Conservation (phyloP, 2,888 invertebrate genomes). For the Omphaloscelis lunosa region DNA sequence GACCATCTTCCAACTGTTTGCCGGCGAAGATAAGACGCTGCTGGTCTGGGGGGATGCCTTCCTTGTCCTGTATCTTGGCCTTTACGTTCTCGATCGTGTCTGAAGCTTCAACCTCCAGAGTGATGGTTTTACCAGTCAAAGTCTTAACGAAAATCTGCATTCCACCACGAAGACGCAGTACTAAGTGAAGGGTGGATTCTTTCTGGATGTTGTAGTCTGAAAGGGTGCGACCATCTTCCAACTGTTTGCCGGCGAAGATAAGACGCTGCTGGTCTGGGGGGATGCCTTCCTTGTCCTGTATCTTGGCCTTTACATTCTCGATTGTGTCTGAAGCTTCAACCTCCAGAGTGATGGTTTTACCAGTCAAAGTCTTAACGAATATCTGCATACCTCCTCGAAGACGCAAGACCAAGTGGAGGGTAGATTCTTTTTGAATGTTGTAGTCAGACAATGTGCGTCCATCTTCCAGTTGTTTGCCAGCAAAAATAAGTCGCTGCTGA, state of each 20-base stretch:
- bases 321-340: conserved; percentile 84
- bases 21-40: conserved; percentile 74
- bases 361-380: conserved; percentile 81
- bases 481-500: conserved; percentile 81
- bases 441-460: conserved; percentile 81
- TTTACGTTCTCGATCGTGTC: conserved; percentile 76
- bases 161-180: conserved; percentile 73
- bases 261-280: conserved; percentile 83
- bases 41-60: conserved; percentile 75
- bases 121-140: conserved; percentile 74
- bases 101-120: conserved; percentile 72
- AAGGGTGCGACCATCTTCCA: conserved; percentile 80
- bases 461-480: conserved; percentile 81
- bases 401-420: conserved; percentile 74
- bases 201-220: conserved; percentile 83
- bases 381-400: conserved; percentile 82
- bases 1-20: conserved; percentile 74
- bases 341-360: conserved; percentile 80
- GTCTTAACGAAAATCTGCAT: conserved; percentile 78
- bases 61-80: conserved; percentile 75
- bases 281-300: conserved; percentile 84
- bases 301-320: conserved; percentile 85
- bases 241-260: conserved; percentile 81
- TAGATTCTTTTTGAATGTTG: conserved; percentile 79
- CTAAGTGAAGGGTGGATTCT: conserved; percentile 79